Evolutionary conservation across 1,140 invertebrate species (phyloP).

Genomic region (Apis dorsata): DNA sequence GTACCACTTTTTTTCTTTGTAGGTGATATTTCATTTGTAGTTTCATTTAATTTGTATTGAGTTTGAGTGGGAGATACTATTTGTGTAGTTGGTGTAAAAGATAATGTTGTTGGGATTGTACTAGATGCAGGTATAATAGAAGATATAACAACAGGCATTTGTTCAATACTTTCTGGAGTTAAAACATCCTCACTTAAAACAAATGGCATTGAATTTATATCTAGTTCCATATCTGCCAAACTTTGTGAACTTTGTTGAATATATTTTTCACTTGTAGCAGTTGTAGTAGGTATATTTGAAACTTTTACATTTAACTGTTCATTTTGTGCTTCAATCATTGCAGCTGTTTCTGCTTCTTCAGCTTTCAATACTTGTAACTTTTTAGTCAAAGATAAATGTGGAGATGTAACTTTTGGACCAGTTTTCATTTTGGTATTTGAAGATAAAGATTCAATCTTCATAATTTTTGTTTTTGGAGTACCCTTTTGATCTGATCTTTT

Average conservation of each 20-base stretch:
- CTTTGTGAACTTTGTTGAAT: conserved; percentile 72
- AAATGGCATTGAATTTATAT: conserved; percentile 88
- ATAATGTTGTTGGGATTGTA: conserved; percentile 50
- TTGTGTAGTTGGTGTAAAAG: conserved; percentile 63
- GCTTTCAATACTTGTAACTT: conserved; percentile 70
- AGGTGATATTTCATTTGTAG: conserved; percentile 48
- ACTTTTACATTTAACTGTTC: conserved; percentile 52
- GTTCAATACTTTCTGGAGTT: conserved; percentile 82
- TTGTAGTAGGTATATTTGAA: conserved; percentile 45
- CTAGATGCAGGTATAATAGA: conserved; percentile 77
- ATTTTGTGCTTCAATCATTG: conserved; percentile 50
- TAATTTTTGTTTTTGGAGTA: conserved; percentile 66
- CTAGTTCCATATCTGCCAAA: conserved; percentile 83
- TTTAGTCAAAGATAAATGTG: conserved; percentile 60
- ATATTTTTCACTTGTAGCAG: conserved; percentile 64
- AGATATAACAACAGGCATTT: conserved; percentile 85
- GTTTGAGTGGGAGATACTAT: conserved; percentile 59
- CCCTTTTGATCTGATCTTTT: conserved; percentile 58
- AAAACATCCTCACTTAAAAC: conserved; percentile 85
- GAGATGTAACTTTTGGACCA: conserved; percentile 40
- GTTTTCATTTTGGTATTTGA: conserved; percentile 63
- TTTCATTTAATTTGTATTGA: conserved; percentile 58
- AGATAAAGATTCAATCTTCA: conserved; percentile 71
- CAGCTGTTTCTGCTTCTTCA: conserved; percentile 59
- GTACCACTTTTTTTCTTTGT: conserved; percentile 74